These are phyloP conservation scores for Andrena praecox DNA, from an alignment of 2,888 invertebrate species.

Conservation along the genomic window DNA sequence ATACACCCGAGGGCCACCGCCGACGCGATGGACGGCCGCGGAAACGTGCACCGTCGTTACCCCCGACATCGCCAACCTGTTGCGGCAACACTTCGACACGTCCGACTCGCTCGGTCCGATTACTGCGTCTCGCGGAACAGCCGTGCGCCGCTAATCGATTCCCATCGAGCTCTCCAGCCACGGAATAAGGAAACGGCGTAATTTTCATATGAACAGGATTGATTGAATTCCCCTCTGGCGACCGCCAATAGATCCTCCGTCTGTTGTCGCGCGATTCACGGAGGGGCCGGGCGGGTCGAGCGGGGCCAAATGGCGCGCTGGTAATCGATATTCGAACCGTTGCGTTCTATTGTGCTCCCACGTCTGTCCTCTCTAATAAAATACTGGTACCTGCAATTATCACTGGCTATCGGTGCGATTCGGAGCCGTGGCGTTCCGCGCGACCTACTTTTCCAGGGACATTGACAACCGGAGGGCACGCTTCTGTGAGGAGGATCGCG, in stretches of 20 bases:
- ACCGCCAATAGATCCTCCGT: neutral
- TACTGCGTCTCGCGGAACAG: neutral
- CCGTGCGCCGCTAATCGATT: neutral
- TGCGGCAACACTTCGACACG: neutral
- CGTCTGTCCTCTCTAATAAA: too few relatives aligned
- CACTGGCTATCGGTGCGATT: neutral
- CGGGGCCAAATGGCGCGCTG: neutral
- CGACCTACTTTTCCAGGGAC: slow-evolving; percentile 1
- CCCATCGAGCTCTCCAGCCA: neutral
- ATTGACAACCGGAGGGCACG: neutral
- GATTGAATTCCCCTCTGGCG: slow-evolving; percentile 9
- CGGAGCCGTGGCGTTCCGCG: neutral
- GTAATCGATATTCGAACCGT: slow-evolving; percentile 4
- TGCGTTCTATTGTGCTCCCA: neutral
- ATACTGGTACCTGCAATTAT: neutral
- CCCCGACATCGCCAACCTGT: slow-evolving; percentile 31
- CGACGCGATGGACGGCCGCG: neutral
- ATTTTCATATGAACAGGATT: slow-evolving; percentile 11
- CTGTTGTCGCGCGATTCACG: neutral
- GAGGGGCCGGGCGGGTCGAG: too few relatives aligned
- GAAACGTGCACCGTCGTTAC: neutral
- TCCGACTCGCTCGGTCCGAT: neutral
- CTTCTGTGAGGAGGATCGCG: neutral
- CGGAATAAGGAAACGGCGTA: neutral
- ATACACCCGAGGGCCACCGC: neutral